These are phyloP conservation scores for Pavo muticus DNA, from an alignment of 2,113 vertebrate genomes.

Conservation along the genomic window DNA sequence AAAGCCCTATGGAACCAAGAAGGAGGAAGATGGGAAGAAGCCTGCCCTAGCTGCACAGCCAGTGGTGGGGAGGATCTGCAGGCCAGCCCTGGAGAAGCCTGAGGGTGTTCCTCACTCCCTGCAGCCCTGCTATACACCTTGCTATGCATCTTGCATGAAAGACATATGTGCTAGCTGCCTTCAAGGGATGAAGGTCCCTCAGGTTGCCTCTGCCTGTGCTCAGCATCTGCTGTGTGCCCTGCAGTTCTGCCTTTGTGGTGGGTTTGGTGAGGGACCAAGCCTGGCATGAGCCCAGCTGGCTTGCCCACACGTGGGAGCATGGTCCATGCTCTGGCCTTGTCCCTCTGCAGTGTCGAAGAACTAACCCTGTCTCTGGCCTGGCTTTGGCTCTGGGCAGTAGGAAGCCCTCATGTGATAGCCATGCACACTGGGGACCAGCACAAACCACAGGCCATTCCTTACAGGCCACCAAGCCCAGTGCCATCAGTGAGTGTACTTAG, in stretches of 20 bases:
- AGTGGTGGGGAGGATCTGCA: neutral
- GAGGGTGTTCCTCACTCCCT: neutral
- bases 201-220: neutral
- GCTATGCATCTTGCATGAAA: neutral
- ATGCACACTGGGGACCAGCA: neutral
- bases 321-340: rapidly evolving
- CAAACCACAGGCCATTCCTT: neutral
- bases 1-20: neutral
- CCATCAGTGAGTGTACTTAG: rapidly evolving
- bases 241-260: rapidly evolving
- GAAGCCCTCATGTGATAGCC: neutral
- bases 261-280: rapidly evolving
- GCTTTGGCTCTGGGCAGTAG: neutral
- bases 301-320: rapidly evolving
- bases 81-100: neutral
- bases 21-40: neutral
- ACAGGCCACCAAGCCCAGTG: neutral
- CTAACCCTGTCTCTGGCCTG: neutral
- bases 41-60: rapidly evolving
- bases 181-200: neutral
- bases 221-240: neutral
- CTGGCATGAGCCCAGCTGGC: neutral
- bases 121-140: neutral
- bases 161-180: too few relatives aligned
- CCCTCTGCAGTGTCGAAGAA: rapidly evolving